Percentiles rank a stretch among this genome's conserved stretches.
Conservation (phyloP, 2,888 invertebrate genomes). For the Caenorhabditis sp. region DNA sequence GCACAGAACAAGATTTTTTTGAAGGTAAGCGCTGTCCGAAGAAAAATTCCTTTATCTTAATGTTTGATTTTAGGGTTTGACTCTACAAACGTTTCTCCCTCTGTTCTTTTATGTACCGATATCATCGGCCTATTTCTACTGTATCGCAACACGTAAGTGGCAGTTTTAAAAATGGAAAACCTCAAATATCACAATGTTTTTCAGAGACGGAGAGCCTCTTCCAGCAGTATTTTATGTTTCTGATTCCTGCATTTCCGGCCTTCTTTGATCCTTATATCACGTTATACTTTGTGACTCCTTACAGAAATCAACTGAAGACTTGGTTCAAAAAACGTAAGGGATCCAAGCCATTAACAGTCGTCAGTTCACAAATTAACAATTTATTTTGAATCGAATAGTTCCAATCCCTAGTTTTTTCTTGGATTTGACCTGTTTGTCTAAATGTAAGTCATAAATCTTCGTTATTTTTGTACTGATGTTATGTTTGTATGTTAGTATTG, state of each 20-base stretch:
- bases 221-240: slow-evolving; percentile 33
- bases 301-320: slow-evolving; percentile 5
- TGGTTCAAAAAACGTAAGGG: slow-evolving; percentile 1
- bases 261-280: slow-evolving; percentile 28
- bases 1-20: slow-evolving; percentile 22
- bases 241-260: slow-evolving; percentile 25
- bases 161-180: too few species aligned
- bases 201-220: slow-evolving; percentile 21
- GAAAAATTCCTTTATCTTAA: background rate
- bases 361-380: too few species aligned
- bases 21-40: background rate
- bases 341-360: too few species aligned
- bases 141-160: slow-evolving; percentile 20
- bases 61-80: slow-evolving; percentile 12
- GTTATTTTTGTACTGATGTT: too few species aligned
- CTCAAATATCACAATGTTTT: too few species aligned
- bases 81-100: slow-evolving; percentile 26
- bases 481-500: too few species aligned
- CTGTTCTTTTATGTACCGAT: slow-evolving; percentile 24
- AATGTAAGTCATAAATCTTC: too few species aligned
- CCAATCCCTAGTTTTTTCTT: too few species aligned
- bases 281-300: slow-evolving; percentile 27
- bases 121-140: slow-evolving; percentile 11
- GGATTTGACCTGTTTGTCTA: too few species aligned
- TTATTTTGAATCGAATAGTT: too few species aligned